Base-by-base conservation (phyloP, 2,797 vertebrate species). In the Nannoperca australis region DNA sequence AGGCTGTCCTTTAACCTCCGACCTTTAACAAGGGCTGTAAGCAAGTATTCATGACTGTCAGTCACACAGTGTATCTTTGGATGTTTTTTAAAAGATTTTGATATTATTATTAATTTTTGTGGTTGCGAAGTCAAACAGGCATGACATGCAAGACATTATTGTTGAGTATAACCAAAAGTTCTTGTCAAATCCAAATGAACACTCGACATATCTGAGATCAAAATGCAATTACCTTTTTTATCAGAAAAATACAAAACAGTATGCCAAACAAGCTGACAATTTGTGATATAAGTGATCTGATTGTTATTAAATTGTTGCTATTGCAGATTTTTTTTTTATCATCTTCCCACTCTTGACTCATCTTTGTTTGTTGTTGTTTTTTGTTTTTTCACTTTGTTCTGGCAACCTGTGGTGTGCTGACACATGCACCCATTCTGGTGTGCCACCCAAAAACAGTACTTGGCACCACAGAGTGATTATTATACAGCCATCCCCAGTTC, bases 281-380 rank as follows among this genome's bases (percentile, higher is more conserved):
- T 27, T 27, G 24, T 27, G 24, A 27, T 27, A 27, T 27, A 78
- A 34, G 44, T 51, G 36, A 8, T 83, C 17, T 81, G 36, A 77
- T 58, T 68, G 10, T 71, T 56, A 20, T 54, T 55, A 44, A 56
- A 74, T 73, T 51, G 11, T 58, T 75, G 22, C 67, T 65, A 51
- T 61, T 63, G n/a, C 22, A 68, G 22, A 1, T 40, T 17, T 20
- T 44, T 59, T 38, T 62, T 63, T 27, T 2, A 38, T 53, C 66
- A 56, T 69, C 81, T 70, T 67, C 70, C 75, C 78, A 82, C 87
- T 78, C 67, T 73, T 86, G 75, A 87, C 58, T 87, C 79, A 85
- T 84, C 38, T 30, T 66, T 76, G 73, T 81, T 80, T 75, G 66
- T 76, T 77, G 65, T 76, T 77, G 49, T 83, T 85, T 85, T 55